Percentiles rank a stretch among this genome's conserved stretches.
These are phyloP conservation scores for Oreohelix idahoensis DNA, from an alignment of 1,140 invertebrate species.

Conservation along the genomic window DNA sequence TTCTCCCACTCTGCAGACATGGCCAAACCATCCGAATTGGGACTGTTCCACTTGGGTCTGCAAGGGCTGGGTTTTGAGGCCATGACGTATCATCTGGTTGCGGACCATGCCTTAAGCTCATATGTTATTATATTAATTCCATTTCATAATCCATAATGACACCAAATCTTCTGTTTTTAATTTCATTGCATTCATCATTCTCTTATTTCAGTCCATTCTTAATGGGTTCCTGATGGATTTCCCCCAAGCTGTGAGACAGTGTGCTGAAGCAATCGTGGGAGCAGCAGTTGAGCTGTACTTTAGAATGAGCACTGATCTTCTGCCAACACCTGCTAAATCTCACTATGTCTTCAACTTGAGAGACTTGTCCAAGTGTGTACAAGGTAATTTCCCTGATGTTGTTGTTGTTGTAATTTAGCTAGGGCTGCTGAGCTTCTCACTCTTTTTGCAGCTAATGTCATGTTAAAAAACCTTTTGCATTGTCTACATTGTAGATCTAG, in stretches of 20 bases:
- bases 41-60: no score
- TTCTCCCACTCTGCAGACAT: no score
- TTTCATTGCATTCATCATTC: background rate
- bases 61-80: no score
- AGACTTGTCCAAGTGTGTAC: conserved; percentile 74
- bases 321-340: conserved; percentile 74
- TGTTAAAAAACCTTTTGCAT: no score
- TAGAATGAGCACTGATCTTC: conserved; percentile 72
- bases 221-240: conserved; percentile 81
- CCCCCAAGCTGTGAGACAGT: conserved; percentile 74
- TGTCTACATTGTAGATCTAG: no score
- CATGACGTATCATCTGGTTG: no score
- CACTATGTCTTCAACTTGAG: conserved; percentile 74
- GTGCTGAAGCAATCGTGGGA: conserved; percentile 69
- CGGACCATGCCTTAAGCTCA: background rate
- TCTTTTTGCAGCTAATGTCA: no score
- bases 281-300: conserved; percentile 73
- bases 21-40: no score
- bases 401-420: no score
- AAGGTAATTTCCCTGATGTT: conserved; percentile 70
- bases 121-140: background rate
- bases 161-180: background rate
- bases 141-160: background rate
- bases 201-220: conserved; percentile 78
- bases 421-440: no score